Base-by-base conservation (phyloP, 1,140 invertebrate species). In the Drosophila varians region DNA sequence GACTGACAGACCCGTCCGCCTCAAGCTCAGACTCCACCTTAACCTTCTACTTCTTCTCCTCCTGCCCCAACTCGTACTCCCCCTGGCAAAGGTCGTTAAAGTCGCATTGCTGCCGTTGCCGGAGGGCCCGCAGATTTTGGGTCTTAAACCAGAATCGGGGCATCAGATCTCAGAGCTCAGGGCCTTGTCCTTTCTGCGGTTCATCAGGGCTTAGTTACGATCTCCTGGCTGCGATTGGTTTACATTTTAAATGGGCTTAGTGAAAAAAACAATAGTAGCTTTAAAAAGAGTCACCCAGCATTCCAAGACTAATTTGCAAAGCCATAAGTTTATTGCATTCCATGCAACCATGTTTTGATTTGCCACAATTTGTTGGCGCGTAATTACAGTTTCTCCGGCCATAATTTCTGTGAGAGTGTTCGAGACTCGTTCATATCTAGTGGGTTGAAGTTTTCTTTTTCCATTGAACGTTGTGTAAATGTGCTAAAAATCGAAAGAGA, bases 41-140 rank as follows among this genome's bases (percentile, higher is more conserved):
- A 46, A 69, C 62, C 54, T 21, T 23, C 38, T 23, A 18, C 43
- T 71, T 57, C 53, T 9, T 23, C 38, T 23, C 21, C 43, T 71
- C 62, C 53, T 9, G n/a, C n/a, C n/a, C 70, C 76, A 54, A 25
- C 54, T 26, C 2, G 14, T 14, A 26, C 14, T 26, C 56, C 55
- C 58, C 57, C 66, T 53, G 58, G 58, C 71, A 80, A 77, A 86
- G 80, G 76, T 86, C 80, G 68, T 80, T 87, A 74, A 80, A 74
- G 69, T 66, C 71, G 46, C 56, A 38, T 40, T 6, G 66, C 54
- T 53, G 77, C 60, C 34, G 51, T 38, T 58, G 62, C 52, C 61
- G 36, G 21, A 57, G 60, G 51, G 51, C 58, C 52, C 51, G 36
- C 47, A 42, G 73, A 49, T 49, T 58, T 21, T 21, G 21, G 21